A percentile compares a stretch with the other conserved stretches of the same genome.
These are phyloP conservation scores for Tachyglossus aculeatus DNA, from an alignment of 2,797 vertebrate species.

Conservation along the genomic window DNA sequence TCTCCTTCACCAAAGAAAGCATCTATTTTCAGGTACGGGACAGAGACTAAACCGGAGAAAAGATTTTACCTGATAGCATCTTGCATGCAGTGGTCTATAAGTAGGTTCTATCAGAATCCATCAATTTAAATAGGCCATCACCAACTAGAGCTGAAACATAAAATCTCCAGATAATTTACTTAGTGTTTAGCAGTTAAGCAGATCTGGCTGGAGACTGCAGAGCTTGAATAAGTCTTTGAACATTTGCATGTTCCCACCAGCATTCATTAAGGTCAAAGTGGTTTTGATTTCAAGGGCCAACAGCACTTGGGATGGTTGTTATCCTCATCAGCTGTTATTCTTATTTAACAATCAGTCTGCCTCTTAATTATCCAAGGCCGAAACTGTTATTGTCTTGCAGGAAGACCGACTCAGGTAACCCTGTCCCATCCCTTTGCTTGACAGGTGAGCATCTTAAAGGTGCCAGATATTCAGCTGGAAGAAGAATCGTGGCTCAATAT, in stretches of 20 bases:
- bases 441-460: constrained; percentile 69
- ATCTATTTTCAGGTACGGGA: constrained; percentile 38
- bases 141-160: constrained; percentile 11
- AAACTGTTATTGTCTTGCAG: neutral
- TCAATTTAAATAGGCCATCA: constrained; percentile 18
- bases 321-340: constrained; percentile 4
- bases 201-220: constrained; percentile 1
- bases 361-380: constrained; percentile 10
- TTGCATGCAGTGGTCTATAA: neutral
- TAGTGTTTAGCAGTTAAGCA: constrained; percentile 38
- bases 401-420: neutral
- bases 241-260: constrained; percentile 21
- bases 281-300: constrained; percentile 17
- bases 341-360: constrained; percentile 7
- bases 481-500: constrained; percentile 72
- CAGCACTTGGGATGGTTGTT: neutral
- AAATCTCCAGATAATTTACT: constrained; percentile 46
- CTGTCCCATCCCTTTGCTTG: constrained; percentile 23
- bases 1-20: constrained; percentile 51
- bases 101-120: neutral
- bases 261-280: constrained; percentile 30
- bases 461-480: constrained; percentile 63
- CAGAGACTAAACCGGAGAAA: constrained; percentile 44
- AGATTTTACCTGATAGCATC: constrained; percentile 43
- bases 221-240: constrained; percentile 13